Percentiles rank a stretch among this genome's conserved stretches.
phyloP scores from a whole-genome alignment of 2,113 vertebrate species.

The Plestiodon gilberti region DNA sequence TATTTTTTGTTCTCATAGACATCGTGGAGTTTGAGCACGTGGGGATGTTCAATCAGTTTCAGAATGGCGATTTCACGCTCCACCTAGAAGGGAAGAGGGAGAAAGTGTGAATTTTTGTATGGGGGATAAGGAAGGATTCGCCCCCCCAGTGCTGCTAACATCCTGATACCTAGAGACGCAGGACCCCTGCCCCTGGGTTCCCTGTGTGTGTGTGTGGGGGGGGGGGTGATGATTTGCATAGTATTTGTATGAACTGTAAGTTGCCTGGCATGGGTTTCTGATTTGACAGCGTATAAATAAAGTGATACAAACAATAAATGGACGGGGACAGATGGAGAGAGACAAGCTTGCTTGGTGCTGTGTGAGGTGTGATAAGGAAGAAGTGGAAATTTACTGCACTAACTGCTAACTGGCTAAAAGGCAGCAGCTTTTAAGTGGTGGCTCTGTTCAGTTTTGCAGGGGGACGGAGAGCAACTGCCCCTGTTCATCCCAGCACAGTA shows the following conservation, averaged over 20 bases:
- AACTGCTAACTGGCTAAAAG: too few species aligned
- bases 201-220: too few species aligned
- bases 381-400: not conserved
- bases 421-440: too few species aligned
- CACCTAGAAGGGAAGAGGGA: conserved; percentile 76
- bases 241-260: not conserved
- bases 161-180: not conserved
- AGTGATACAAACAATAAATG: not conserved
- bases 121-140: not conserved
- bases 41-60: conserved; percentile 93
- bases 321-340: not conserved
- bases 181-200: not conserved
- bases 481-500: too few species aligned
- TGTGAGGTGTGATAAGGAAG: not conserved
- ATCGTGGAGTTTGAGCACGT: conserved; percentile 93
- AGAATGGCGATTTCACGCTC: conserved; percentile 94
- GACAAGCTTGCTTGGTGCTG: not conserved
- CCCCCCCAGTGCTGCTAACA: not conserved
- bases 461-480: too few species aligned
- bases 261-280: not conserved
- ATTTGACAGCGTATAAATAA: not conserved
- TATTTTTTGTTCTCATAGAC: conserved; percentile 98
- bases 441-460: too few species aligned
- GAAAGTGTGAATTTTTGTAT: not conserved
- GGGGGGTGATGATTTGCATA: not conserved